These are phyloP conservation scores for Todus mexicanus DNA, from an alignment of 2,797 vertebrate genomes.

Conservation along the genomic window DNA sequence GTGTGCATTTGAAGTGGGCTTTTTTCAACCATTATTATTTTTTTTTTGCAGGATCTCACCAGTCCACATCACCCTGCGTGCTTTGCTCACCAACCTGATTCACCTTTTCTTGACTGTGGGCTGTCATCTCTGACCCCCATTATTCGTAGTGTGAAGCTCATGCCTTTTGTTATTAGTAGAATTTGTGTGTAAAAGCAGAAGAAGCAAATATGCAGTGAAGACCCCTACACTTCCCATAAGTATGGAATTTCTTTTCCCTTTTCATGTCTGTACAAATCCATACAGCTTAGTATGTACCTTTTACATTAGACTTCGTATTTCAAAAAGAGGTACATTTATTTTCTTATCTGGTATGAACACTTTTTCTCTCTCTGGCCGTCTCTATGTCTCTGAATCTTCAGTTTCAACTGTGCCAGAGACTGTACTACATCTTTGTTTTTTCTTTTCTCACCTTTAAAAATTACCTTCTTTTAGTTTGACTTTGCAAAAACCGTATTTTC, in stretches of 20 bases:
- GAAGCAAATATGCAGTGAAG: not conserved
- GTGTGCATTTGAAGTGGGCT: not conserved
- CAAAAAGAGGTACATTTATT: not conserved
- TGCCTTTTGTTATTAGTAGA: not conserved
- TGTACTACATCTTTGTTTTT: not conserved
- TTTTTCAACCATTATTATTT: not conserved
- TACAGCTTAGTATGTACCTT: not conserved
- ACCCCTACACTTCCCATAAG: not conserved
- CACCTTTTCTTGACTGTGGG: not conserved
- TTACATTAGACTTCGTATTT: not conserved
- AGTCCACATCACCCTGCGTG: not conserved
- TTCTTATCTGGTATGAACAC: not conserved
- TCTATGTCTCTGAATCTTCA: not conserved
- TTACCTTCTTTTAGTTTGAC: not conserved
- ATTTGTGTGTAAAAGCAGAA: not conserved
- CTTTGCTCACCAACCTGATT: not conserved
- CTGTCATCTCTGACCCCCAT: not conserved
- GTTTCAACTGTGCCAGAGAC: not conserved
- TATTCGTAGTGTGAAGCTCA: not conserved
- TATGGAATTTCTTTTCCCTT: not conserved
- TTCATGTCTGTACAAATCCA: not conserved
- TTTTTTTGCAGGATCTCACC: not conserved
- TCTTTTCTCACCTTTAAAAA: not conserved
- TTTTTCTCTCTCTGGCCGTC: not conserved
- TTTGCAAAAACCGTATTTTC: not conserved